Percentiles rank a stretch among this genome's conserved stretches.
Evolutionary conservation across 2,113 vertebrate species (phyloP).

Genomic region (Saccopteryx bilineata): DNA sequence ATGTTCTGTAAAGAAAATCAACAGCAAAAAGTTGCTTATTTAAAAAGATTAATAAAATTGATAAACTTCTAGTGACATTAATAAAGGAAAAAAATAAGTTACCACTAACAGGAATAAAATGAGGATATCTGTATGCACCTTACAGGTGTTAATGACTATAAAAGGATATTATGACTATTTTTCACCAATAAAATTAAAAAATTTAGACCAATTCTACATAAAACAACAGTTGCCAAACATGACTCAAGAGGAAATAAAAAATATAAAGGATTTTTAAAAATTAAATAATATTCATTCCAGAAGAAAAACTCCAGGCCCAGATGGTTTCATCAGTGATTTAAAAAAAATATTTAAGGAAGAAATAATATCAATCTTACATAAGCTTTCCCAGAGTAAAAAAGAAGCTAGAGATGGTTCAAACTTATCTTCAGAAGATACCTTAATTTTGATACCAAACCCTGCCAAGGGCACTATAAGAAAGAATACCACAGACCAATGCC

Average conservation of each 20-base stretch:
- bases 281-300: neutral
- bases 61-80: neutral
- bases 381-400: neutral
- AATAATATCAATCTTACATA: neutral
- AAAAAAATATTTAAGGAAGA: conserved; percentile 6
- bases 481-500: neutral
- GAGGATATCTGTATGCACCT: neutral
- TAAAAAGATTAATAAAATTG: neutral
- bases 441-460: neutral
- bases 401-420: neutral
- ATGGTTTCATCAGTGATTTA: neutral
- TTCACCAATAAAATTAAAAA: neutral
- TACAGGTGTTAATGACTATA: neutral
- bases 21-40: neutral
- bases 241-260: conserved; percentile 28
- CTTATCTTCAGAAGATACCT: neutral
- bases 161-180: neutral
- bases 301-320: neutral
- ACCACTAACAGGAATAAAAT: neutral
- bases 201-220: conserved; percentile 5
- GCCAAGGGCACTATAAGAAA: neutral
- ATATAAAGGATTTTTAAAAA: neutral
- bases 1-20: neutral
- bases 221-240: neutral
- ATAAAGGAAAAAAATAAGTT: neutral